These are phyloP conservation scores for Gymnodraco acuticeps DNA, from an alignment of 2,797 vertebrate species.

Conservation along the genomic window DNA sequence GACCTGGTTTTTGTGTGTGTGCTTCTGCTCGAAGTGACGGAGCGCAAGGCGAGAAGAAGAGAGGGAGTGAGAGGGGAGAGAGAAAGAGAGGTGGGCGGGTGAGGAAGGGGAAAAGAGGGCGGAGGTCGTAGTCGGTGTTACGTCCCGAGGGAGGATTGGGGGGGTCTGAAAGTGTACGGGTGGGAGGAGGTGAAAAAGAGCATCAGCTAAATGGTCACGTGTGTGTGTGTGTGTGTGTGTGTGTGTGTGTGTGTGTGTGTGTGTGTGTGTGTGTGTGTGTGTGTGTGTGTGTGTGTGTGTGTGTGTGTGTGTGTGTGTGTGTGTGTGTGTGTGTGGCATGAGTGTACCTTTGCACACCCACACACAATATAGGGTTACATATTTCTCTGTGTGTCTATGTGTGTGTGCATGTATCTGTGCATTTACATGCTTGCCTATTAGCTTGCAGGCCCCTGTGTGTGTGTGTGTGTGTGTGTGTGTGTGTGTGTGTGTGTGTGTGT, in stretches of 20 bases:
- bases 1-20: slow-evolving; percentile 80
- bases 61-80: slow-evolving; percentile 12
- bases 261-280: slow-evolving; percentile 6
- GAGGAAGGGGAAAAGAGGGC: slow-evolving; percentile 33
- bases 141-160: slow-evolving; percentile 12
- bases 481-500: no score
- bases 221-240: slow-evolving; percentile 14
- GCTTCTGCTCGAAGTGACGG: slow-evolving; percentile 65
- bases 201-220: slow-evolving; percentile 39
- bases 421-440: no score
- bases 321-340: slow-evolving; percentile 5
- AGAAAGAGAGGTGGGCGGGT: slow-evolving; percentile 11
- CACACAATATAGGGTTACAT: no score
- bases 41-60: slow-evolving; percentile 38
- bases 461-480: not conserved
- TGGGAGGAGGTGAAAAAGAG: slow-evolving; percentile 33
- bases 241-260: slow-evolving; percentile 2
- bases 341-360: no score
- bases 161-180: not conserved
- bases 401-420: no score
- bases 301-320: slow-evolving; percentile 27
- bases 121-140: slow-evolving; percentile 46
- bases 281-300: slow-evolving; percentile 14
- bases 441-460: not conserved
- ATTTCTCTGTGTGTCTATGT: no score